Base-by-base conservation (phyloP, 2,113 vertebrate genomes). In the Siphamia tubifer region DNA sequence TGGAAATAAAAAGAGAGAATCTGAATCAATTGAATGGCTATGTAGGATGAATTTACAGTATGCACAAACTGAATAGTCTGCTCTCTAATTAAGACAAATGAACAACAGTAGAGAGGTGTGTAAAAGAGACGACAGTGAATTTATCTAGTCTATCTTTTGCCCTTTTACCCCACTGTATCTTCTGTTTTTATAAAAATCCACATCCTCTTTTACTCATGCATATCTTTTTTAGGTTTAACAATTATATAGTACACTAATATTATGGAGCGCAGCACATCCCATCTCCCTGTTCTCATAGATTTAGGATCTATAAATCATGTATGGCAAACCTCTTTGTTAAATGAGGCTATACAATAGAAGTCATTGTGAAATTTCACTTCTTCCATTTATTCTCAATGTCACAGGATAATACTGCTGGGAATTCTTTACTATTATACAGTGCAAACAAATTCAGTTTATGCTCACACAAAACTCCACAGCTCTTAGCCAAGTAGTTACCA, bases 81-180 rank as follows among this genome's bases (percentile, higher is more conserved):
- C 35, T 55, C 58, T 24, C 71, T 87, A 88, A 89, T 87, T 89
- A 75, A 87, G 84, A 90, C 82, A 83, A 88, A 86, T 88, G 84
- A 74, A 77, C 75, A 78, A 43, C 67, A 57, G 57, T 24, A 47
- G 60, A 61, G 61, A 77, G 61, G 69, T 68, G 74, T 79, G 67
- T 39, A 47, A 32, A 23, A 25, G 58, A 68, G 39, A 38, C 28
- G 35, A 25, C 61, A 30, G 52, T 61, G 56, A 23, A 88, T 86
- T 61, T 79, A 80, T 83, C 79, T 68, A 57, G 79, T 71, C 81
- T 58, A 60, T 79, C 51, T 70, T 71, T 71, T 81, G 63, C 79
- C 67, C 79, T 79, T 87, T 78, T 83, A 57, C 73, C 44, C 53
- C 8, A 16, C 23, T 15, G 27, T 31, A 39, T 54, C 55, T 25